These are phyloP conservation scores for Drosophila murphyi DNA, from an alignment of 1,140 invertebrate genomes.

Conservation along the genomic window DNA sequence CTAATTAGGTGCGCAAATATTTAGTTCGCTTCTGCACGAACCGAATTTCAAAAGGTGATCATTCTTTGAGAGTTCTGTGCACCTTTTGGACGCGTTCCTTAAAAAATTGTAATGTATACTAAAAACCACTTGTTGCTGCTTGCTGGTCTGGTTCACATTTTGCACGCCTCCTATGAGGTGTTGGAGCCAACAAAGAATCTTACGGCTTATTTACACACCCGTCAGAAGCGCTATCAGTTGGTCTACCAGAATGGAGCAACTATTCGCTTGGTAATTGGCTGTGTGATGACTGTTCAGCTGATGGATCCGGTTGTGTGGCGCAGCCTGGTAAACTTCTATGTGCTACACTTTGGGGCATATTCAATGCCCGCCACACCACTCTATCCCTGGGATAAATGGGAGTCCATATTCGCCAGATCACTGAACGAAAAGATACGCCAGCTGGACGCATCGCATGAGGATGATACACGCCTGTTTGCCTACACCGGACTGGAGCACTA, in stretches of 20 bases:
- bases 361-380: conserved; percentile 64
- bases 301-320: conserved; percentile 71
- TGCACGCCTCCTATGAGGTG: conserved; percentile 39
- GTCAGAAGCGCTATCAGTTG: conserved; percentile 62
- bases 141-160: conserved; percentile 19
- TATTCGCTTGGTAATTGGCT: conserved; percentile 64
- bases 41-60: conserved; percentile 14
- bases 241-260: conserved; percentile 60
- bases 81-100: background rate
- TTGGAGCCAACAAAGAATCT: conserved; percentile 48
- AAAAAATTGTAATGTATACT: conserved; percentile 23
- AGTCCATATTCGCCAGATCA: conserved; percentile 63
- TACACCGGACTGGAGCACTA: conserved; percentile 68
- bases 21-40: conserved; percentile 2
- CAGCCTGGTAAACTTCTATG: conserved; percentile 64
- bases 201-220: conserved; percentile 51
- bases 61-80: conserved; percentile 20
- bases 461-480: conserved; percentile 71
- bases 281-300: conserved; percentile 59
- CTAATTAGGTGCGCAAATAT: conserved; percentile 39
- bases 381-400: conserved; percentile 82
- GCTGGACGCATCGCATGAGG: conserved; percentile 54
- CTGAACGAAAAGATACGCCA: conserved; percentile 47
- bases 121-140: conserved; percentile 23
- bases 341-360: conserved; percentile 69